These are phyloP conservation scores for Fregetta grallaria DNA, from an alignment of 2,113 vertebrate genomes.

Conservation along the genomic window DNA sequence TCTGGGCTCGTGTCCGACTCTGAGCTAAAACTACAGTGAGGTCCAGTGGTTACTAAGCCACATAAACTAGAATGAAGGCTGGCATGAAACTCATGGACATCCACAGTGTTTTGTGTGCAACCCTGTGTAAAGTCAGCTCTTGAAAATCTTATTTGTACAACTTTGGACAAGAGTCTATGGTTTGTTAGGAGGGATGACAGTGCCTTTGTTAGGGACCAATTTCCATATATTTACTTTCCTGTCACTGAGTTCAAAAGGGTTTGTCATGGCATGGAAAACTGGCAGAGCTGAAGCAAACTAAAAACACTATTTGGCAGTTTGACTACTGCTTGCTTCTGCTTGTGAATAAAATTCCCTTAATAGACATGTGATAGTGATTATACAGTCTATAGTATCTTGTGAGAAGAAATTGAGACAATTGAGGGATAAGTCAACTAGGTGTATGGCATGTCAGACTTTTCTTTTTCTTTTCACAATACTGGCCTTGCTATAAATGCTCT, in stretches of 20 bases:
- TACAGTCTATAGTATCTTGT: background rate
- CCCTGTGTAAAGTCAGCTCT: background rate
- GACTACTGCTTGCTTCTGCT: background rate
- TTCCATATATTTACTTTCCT: background rate
- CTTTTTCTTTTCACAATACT: background rate
- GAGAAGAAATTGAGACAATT: background rate
- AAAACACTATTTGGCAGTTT: background rate
- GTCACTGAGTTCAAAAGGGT: background rate
- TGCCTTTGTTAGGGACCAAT: background rate
- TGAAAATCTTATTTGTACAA: background rate
- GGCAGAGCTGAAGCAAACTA: background rate
- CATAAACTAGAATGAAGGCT: background rate
- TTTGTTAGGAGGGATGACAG: background rate
- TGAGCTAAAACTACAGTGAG: background rate
- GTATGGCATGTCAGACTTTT: rapidly evolving
- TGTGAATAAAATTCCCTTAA: background rate
- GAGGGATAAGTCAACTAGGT: background rate
- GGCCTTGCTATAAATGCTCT: background rate
- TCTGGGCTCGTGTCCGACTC: background rate
- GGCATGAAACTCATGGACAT: background rate
- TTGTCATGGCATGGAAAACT: background rate
- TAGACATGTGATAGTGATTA: background rate
- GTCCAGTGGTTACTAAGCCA: background rate
- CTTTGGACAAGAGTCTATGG: background rate
- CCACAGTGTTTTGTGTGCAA: background rate